Evolutionary conservation across 2,113 vertebrate genomes (phyloP), one percentile per base, ranked within the genome.

Genomic region (Callorhinus ursinus): DNA sequence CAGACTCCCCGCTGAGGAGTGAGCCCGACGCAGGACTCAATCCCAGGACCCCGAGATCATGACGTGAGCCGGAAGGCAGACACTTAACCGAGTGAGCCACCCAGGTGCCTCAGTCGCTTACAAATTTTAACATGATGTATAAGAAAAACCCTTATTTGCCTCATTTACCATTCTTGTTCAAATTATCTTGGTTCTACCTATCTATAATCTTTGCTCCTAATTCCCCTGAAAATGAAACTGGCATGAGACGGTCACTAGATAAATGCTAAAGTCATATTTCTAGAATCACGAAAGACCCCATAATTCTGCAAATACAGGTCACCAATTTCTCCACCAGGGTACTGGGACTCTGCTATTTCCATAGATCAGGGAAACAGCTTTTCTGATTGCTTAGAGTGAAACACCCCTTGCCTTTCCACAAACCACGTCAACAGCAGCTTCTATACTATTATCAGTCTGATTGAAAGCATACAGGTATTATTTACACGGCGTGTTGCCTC

Each of bases 401-500:
- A 81, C 21, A 74, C 36, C 19, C 79, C 53, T 53, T n/a, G 18
- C 31, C 88, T 91, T 88, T 85, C 88, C 61, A 71, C 57, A 93
- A 87, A 83, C 42, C 79, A 6, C 7, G n/a, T 57, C 83, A 92
- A 93, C 8, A 93, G 61, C 86, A 95, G 89, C 80, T 88, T 95
- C 96, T 65, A 16, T 31, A 55, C 89, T 59, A 19, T 42, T 49
- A 59, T 36, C 3, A 0, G 33, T 19, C 81, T 90, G 93, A 95
- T 19, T 69, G 80, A 90, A 95, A 92, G 96, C 92, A 72, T 8
- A 63, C 5, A 97, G 90, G 77, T 81, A 74, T 49, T 80, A 95
- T 95, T 97, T 93, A 92, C 96, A 76, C 95, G 0, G 63, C 4
- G 0, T 90, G 96, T 16, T 90, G 95, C 96, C 96, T 95, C 93